A percentile compares a stretch with the other conserved stretches of the same genome.
phyloP scores from a whole-genome alignment of 2,888 invertebrate genomes.

The Allolobophora icterica region DNA sequence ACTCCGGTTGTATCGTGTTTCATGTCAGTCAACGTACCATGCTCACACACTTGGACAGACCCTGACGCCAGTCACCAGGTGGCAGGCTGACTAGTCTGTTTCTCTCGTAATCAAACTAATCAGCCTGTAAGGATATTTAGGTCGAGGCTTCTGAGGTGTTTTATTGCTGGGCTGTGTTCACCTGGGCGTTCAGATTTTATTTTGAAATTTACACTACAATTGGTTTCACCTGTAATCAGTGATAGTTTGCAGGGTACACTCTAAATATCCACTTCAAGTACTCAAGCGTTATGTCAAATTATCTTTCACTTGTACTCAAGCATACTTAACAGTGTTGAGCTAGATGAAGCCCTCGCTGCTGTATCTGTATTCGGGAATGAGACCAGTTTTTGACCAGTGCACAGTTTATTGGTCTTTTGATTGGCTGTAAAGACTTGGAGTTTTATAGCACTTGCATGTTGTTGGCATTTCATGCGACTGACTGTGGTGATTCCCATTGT shows the following conservation, averaged over 20 bases:
- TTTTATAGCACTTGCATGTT: background rate
- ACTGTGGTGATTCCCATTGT: background rate
- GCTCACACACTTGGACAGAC: conserved; percentile 17
- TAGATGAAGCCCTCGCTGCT: background rate
- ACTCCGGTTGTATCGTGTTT: background rate
- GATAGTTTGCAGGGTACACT: background rate
- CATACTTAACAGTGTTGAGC: background rate
- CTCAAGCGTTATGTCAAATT: background rate
- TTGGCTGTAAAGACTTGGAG: background rate
- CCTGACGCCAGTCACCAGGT: conserved; percentile 1
- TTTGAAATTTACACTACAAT: background rate
- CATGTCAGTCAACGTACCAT: conserved; percentile 17
- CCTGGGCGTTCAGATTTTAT: conserved; percentile 17
- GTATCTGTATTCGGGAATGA: too few relatives aligned
- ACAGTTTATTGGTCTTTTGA: background rate
- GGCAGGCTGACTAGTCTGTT: background rate
- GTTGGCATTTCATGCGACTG: background rate
- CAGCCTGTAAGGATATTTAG: background rate
- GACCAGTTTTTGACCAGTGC: too few relatives aligned
- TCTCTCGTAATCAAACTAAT: background rate
- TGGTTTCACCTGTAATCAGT: background rate
- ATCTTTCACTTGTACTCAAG: background rate
- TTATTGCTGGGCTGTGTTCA: conserved; percentile 4
- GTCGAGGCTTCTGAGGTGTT: background rate
- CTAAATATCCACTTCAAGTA: background rate